Base-by-base conservation (phyloP, 2,888 invertebrate species). In the Terebella lapidaria region DNA sequence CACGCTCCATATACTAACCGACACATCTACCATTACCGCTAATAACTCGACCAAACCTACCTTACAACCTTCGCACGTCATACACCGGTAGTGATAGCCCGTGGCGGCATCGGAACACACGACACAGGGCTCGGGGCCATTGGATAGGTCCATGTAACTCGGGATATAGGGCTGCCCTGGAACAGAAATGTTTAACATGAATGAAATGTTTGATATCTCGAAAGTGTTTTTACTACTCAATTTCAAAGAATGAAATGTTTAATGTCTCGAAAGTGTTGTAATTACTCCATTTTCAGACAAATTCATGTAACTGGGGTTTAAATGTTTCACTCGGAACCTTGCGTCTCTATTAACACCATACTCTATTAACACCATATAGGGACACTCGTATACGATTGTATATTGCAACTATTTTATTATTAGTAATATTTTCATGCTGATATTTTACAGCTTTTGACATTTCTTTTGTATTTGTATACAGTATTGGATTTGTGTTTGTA, bases 51-150 rank as follows among this genome's bases (percentile, higher is more conserved):
- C n/a, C n/a, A n/a, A n/a, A 27, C 29, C 27, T 66, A 80, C 82
- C 75, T 83, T 82, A 71, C 82, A 82, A 1, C 82, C 82, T 64
- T 82, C 82, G 67, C 82, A 82, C 1, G 82, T 81, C 77, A 79
- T 77, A 61, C 76, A 80, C 42, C 81, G 70, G 68, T 82, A 83
- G 66, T 82, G 82, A 54, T 77, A 77, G 3, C 83, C 83, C 3
- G 83, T 82, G 25, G 82, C 81, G 2, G 74, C 75, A 62, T 83
- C 83, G 5, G 75, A 73, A 65, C 83, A 82, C 1, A 82, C 82
- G 4, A 78, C 78, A 67, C 83, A 83, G n/a, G 75, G 76, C 56
- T 83, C 81, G 1, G 79, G 75, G 2, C 74, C 78, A 60, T 76
- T 75, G 28, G 70, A 63, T 30, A 74, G 65, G 67, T 79, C 76